These are phyloP conservation scores for Drosophila putrida DNA, from an alignment of 2,888 invertebrate genomes.

Conservation along the genomic window DNA sequence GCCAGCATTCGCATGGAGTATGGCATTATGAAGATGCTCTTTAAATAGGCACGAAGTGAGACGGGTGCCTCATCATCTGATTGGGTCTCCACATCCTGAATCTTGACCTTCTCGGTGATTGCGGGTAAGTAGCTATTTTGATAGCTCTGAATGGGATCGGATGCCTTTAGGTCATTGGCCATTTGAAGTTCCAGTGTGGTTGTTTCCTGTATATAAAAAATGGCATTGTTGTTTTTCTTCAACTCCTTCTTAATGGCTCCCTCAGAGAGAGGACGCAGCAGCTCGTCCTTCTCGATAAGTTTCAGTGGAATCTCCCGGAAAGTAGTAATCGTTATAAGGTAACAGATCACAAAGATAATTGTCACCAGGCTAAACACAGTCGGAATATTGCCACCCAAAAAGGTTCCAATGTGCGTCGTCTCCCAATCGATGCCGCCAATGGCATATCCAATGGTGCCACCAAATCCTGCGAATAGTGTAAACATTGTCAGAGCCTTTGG, in stretches of 20 bases:
- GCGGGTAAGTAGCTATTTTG: conserved; percentile 65
- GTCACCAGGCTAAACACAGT: conserved; percentile 87
- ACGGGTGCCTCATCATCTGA: conserved; percentile 63
- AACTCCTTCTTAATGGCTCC: conserved; percentile 82
- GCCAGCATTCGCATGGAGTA: conserved; percentile 87
- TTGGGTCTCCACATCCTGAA: conserved; percentile 41
- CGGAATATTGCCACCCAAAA: conserved; percentile 87
- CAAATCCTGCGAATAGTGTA: conserved; percentile 88
- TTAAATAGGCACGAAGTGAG: conserved; percentile 84
- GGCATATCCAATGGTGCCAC: conserved; percentile 88
- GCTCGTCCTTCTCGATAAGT: conserved; percentile 83
- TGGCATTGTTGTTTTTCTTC: conserved; percentile 80
- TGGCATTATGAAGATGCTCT: conserved; percentile 88
- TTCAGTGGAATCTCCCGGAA: conserved; percentile 87
- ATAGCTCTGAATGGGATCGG: conserved; percentile 55
- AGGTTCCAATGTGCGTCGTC: conserved; percentile 84
- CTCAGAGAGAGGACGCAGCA: conserved; percentile 83
- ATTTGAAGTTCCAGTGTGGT: conserved; percentile 75
- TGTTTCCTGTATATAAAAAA: conserved; percentile 83
- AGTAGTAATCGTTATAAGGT: conserved; percentile 87
- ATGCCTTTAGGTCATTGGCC: conserved; percentile 47
- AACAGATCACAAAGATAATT: conserved; percentile 87
- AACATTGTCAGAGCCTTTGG: conserved; percentile 88
- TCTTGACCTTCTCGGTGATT: conserved; percentile 19
- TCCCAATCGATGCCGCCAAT: conserved; percentile 88